Evolutionary conservation across 1,140 invertebrate species (phyloP), one percentile per base, ranked within the genome.

Genomic region (Halictus rubicundus): DNA sequence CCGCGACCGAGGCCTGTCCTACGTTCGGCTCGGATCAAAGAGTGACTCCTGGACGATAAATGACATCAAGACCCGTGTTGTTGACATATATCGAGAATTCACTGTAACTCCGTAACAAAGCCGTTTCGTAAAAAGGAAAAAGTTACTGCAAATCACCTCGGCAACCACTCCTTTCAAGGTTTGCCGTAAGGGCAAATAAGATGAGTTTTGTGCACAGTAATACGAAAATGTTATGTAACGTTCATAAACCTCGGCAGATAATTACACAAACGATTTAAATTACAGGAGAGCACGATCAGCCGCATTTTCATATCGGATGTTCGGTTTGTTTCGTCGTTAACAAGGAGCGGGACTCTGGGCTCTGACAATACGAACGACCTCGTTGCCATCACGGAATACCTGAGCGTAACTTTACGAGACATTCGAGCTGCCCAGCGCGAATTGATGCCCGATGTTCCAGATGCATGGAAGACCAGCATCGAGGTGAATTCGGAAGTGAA

Each of bases 311-410:
- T 91, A 6, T 83, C 87, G 32, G 88, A 89, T 42, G 78, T 65
- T 21, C 83, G 70, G 49, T 89, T 91, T 42, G 84, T 80, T 2
- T 89, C 90, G 10, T 78, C 82, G n/a, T 81, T 89, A 16, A 76
- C 78, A 10, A 84, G 86, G 32, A 82, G 87, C 52, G 87, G 87
- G 0, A 84, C 83, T 8, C 12, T 89, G 42, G 82, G 77, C 37
- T 32, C 71, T 57, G 32, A 81, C 72, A 57, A 73, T 73, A 70
- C 83, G 25, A 83, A 72, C 3, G 78, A 89, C 12, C 25, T 82
- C 23, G 49, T 78, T 21, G 84, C 84, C 3, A 83, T 90, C 27
- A 64, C 27, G 7, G 77, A 83, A 46, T 77, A 79, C 32, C 49
- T 87, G 61, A 88, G 74, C n/a, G 5, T 91, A 8, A 88, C 84